Conservation (phyloP, 2,888 invertebrate species). For the Zhuqinia jingwanae region DNA sequence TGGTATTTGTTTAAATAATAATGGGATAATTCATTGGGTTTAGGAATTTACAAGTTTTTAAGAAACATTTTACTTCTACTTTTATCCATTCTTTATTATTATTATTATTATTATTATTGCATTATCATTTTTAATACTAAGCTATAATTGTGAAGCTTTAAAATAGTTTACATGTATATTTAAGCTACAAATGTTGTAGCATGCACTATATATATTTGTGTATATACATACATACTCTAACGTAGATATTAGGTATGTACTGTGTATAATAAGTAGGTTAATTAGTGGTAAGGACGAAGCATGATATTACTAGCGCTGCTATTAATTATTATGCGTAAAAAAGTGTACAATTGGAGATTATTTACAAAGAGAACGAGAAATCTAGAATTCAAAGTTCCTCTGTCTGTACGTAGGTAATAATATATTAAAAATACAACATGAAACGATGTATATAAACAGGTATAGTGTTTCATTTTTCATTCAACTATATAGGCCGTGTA, state of each 20-base stretch:
- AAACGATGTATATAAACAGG: neutral
- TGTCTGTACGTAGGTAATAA: constrained; percentile 8
- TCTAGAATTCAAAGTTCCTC: neutral
- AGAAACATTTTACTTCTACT: neutral
- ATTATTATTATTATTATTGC: neutral
- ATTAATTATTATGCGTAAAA: constrained; percentile 7
- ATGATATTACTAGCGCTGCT: neutral
- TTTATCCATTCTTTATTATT: neutral
- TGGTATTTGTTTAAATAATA: neutral
- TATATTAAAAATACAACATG: neutral
- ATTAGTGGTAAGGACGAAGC: neutral
- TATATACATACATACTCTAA: neutral
- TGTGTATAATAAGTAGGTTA: neutral
- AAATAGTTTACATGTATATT: too few species aligned
- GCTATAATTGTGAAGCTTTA: constrained; percentile 10
- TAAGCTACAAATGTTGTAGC: neutral
- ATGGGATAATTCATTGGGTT: too few species aligned
- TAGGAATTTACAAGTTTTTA: neutral
- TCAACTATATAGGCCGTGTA: too few species aligned
- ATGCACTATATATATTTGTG: neutral
- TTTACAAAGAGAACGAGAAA: neutral
- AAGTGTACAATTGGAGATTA: too few species aligned
- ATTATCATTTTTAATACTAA: neutral
- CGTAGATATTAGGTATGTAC: neutral
- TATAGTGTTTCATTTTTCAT: neutral